A percentile compares a stretch with the other conserved stretches of the same genome.
Conservation (phyloP, 2,797 vertebrate genomes). For the Myotis findleyi region DNA sequence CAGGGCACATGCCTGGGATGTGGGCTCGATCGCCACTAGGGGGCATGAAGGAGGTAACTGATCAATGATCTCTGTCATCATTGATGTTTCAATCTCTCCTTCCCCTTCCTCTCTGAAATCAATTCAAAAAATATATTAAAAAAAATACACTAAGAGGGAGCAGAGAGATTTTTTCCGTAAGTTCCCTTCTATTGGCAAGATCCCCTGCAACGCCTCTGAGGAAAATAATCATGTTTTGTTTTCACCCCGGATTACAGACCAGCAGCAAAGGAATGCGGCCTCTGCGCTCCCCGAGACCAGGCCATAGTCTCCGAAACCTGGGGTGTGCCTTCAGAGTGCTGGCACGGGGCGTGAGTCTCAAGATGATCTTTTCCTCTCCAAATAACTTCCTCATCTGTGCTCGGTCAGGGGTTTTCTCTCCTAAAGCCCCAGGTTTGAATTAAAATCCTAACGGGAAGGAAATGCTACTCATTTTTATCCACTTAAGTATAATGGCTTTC, state of each 20-base stretch:
- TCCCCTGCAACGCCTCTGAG: neutral
- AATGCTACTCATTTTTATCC: conserved; percentile 70
- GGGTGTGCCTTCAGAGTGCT: neutral
- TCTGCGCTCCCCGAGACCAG: neutral
- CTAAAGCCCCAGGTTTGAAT: conserved; percentile 68
- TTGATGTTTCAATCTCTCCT: no score
- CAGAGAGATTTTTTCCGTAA: neutral
- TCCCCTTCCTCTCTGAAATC: no score
- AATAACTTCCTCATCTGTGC: conserved; percentile 50
- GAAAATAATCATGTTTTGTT: neutral
- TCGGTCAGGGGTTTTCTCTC: conserved; percentile 55
- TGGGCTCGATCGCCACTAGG: no score
- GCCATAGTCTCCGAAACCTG: neutral
- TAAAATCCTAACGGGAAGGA: conserved; percentile 70
- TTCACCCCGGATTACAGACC: neutral
- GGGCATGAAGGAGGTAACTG: no score
- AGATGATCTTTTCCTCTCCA: conserved; percentile 60
- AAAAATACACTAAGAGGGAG: neutral
- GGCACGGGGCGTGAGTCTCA: conserved; percentile 50
- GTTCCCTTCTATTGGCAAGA: neutral
- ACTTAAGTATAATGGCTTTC: conserved; percentile 72
- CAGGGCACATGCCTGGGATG: no score
- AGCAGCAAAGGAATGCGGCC: neutral
- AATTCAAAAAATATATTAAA: no score
- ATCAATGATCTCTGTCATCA: no score